Conservation (phyloP, 2,797 vertebrate species). For the Acrossocheilus fasciatus region DNA sequence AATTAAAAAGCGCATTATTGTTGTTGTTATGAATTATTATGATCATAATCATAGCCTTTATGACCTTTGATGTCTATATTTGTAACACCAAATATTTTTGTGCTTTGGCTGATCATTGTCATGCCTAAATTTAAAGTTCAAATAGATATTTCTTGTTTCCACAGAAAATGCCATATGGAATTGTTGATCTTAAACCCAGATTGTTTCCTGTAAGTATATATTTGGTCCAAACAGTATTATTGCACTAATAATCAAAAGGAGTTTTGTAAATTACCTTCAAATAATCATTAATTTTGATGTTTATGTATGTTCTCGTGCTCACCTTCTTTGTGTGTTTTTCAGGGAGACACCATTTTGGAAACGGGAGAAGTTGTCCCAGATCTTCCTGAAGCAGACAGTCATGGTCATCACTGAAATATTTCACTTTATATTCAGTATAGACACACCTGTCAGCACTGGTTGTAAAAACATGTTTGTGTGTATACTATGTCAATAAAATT, state of each 20-base stretch:
- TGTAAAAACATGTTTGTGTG: conserved; percentile 67
- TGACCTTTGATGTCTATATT: neutral
- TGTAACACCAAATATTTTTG: neutral
- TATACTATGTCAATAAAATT: conserved; percentile 78
- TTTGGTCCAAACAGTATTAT: neutral
- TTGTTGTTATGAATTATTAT: neutral
- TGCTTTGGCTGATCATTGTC: neutral
- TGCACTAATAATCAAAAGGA: neutral
- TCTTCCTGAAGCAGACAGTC: conserved; percentile 76
- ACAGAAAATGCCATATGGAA: conserved; percentile 82
- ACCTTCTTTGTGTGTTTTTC: conserved; percentile 53
- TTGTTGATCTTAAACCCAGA: conserved; percentile 78
- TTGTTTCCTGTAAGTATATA: conserved; percentile 87
- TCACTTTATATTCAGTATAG: conserved; percentile 67
- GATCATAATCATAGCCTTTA: neutral
- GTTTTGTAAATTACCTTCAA: neutral
- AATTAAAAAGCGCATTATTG: neutral
- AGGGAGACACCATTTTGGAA: conserved; percentile 90
- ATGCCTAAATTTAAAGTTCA: neutral
- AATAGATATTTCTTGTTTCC: conserved; percentile 51
- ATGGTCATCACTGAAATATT: conserved; percentile 83
- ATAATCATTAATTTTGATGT: neutral
- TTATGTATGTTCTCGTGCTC: neutral
- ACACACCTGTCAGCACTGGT: conserved; percentile 57
- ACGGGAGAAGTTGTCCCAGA: conserved; percentile 87